Evolutionary conservation across 2,797 vertebrate species (phyloP).

Genomic region (Hypotaenidia okinawae): DNA sequence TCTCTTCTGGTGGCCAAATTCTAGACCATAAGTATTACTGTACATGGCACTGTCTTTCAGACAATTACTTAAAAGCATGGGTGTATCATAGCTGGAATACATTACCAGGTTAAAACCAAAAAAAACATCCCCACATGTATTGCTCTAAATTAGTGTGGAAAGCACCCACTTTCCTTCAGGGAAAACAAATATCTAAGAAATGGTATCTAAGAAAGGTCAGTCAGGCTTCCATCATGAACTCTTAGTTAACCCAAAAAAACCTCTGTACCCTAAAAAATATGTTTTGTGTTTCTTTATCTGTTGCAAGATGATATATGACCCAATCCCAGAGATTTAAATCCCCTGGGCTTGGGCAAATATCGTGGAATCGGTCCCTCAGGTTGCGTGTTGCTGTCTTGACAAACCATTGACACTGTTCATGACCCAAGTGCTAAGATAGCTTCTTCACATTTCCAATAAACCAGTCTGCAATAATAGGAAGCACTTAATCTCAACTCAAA

Average conservation of each 20-base stretch:
- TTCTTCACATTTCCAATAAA: neutral
- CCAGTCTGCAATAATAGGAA: neutral
- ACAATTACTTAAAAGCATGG: neutral
- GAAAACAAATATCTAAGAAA: neutral
- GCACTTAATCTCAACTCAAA: neutral
- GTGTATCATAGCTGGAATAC: neutral
- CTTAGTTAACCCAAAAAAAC: neutral
- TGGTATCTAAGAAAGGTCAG: neutral
- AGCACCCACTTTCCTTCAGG: neutral
- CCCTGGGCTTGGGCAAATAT: neutral
- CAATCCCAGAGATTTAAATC: neutral
- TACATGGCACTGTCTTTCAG: neutral
- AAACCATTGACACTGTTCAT: neutral
- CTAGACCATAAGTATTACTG: neutral
- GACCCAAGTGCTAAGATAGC: neutral
- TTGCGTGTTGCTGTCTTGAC: neutral
- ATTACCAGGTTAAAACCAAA: neutral
- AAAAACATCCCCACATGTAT: too few relatives aligned
- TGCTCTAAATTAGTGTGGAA: neutral
- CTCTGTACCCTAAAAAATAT: neutral
- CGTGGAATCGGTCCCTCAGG: neutral
- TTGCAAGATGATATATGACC: neutral
- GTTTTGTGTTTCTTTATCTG: neutral
- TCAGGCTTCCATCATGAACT: neutral
- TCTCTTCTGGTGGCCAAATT: neutral